Evolutionary conservation across 2,113 vertebrate genomes (phyloP), one percentile per base, ranked within the genome.

Genomic region (Verasper variegatus): DNA sequence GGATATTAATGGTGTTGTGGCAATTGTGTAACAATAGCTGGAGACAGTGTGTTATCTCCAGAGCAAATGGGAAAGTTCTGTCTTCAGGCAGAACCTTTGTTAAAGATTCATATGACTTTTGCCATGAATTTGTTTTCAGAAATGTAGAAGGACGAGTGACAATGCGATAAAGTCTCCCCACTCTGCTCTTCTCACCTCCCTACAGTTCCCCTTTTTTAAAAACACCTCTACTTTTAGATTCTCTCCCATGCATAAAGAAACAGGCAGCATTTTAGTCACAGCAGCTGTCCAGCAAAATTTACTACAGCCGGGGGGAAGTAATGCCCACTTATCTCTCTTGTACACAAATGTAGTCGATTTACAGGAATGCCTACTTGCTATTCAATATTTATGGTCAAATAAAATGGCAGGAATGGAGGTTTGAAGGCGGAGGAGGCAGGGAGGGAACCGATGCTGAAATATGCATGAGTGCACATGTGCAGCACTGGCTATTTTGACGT

Each of bases 61-160:
- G 31, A 80, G 82, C 68, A 91, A 94, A 94, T 92, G 83, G 86
- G 79, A 91, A 91, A 91, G 68, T 86, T 85, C 74, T 92, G 89
- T 92, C 89, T 86, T 63, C 18, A 10, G 52, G 58, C 24, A 1
- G 35, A 67, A 63, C 21, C 47, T 18, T 79, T 26, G 58, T 92
- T 72, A 92, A 94, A 91, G 55, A 90, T 94, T 88, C 31, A 93
- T 88, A n/a, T 64, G 61, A 76, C 75, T 78, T 81, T 83, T 81
- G 47, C 74, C 23, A 66, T 0, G 57, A 84, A 76, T 76, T 61
- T 57, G 60, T 71, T 74, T 72, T 74, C 54, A 20, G n/a, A 68
- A 61, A 70, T 2, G 54, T 27, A 54, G 31, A 31, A 17, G 49
- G 49, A 65, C 15, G 68, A 68, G 83, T 73, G 68, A 88, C 74